These are phyloP conservation scores for Leptonema lineaticorne DNA, from an alignment of 1,140 invertebrate genomes.

Conservation along the genomic window DNA sequence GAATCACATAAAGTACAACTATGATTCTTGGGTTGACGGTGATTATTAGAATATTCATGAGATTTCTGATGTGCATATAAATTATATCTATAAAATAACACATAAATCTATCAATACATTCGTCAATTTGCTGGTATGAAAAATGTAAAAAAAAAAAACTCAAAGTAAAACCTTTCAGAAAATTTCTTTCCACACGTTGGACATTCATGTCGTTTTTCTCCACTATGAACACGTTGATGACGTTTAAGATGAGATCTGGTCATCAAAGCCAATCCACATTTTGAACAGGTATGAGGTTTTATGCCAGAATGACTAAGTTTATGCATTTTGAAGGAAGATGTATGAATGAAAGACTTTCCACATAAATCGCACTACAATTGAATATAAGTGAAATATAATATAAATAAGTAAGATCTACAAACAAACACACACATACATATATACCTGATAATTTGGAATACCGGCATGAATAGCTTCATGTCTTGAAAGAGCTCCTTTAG, in stretches of 20 bases:
- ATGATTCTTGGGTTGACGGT: constrained; percentile 41
- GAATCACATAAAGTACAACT: constrained; percentile 51
- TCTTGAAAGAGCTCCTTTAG: constrained; percentile 65
- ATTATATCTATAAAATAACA: constrained; percentile 47
- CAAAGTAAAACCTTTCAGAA: constrained; percentile 54
- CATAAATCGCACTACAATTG: constrained; percentile 62
- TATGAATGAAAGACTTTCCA: constrained; percentile 69
- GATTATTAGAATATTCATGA: constrained; percentile 45
- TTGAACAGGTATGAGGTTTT: constrained; percentile 62
- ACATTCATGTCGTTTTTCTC: constrained; percentile 64
- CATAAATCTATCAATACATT: neutral
- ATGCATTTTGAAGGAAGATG: constrained; percentile 69
- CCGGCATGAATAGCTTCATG: constrained; percentile 70
- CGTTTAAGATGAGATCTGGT: constrained; percentile 66
- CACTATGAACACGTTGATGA: constrained; percentile 63
- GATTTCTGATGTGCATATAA: constrained; percentile 54
- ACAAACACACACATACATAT: neutral
- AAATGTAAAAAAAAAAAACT: neutral
- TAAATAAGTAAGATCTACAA: neutral
- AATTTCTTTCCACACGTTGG: constrained; percentile 61
- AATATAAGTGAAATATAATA: constrained; percentile 17
- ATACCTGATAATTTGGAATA: constrained; percentile 63
- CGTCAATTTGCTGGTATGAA: neutral
- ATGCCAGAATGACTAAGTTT: constrained; percentile 63
- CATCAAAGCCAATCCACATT: constrained; percentile 61